A percentile compares a stretch with the other conserved stretches of the same genome.
phyloP scores from a whole-genome alignment of 1,140 invertebrate species.

The Gyrodactylus bullatarudis region DNA sequence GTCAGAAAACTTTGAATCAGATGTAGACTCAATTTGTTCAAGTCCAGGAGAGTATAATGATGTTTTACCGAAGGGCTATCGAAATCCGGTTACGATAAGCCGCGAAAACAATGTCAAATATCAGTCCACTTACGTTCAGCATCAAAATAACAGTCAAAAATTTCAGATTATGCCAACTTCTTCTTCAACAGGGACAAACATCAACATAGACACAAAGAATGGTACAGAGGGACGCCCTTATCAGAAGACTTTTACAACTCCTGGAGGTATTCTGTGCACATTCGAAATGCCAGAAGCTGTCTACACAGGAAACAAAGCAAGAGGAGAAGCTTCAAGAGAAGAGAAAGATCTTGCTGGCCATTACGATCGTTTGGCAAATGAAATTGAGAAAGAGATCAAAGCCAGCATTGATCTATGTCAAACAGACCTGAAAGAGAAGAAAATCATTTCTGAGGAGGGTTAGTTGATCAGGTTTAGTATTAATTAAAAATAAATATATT shows the following conservation, averaged over 20 bases:
- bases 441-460: background rate
- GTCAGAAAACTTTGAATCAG: background rate
- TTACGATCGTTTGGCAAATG: background rate
- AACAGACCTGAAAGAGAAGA: background rate
- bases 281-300: background rate
- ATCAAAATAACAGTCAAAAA: too few relatives aligned
- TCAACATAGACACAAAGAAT: too few relatives aligned
- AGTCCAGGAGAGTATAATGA: background rate
- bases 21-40: background rate
- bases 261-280: background rate
- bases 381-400: background rate
- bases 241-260: background rate
- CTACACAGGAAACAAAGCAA: background rate
- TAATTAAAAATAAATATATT: too few relatives aligned
- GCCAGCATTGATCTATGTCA: background rate
- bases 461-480: too few relatives aligned
- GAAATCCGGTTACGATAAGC: too few relatives aligned
- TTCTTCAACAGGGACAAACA: too few relatives aligned
- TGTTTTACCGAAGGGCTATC: background rate
- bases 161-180: too few relatives aligned
- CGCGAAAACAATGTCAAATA: too few relatives aligned
- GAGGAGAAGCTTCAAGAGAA: background rate
- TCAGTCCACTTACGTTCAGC: background rate
- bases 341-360: background rate
- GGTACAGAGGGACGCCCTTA: too few relatives aligned